Percentiles rank a stretch among this genome's conserved stretches.
phyloP scores from a whole-genome alignment of 2,797 vertebrate genomes.

The Neoniphon sammara region DNA sequence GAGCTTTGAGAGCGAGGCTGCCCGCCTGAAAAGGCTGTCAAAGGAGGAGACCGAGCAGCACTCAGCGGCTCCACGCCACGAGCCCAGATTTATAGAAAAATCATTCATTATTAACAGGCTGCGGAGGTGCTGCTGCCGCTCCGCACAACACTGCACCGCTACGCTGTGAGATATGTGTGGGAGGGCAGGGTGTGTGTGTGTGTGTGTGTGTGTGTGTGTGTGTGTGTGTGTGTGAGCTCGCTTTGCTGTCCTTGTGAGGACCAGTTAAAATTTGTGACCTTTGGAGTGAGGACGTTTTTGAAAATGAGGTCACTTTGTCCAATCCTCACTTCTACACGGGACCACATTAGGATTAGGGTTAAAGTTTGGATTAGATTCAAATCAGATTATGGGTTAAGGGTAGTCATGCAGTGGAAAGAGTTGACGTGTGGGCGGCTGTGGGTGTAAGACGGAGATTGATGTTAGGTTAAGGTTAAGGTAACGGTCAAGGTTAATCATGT shows the following conservation, averaged over 20 bases:
- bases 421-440: background rate
- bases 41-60: background rate
- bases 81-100: conserved; percentile 35
- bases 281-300: too few species aligned
- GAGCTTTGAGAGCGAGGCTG: conserved; percentile 25
- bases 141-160: conserved; percentile 4
- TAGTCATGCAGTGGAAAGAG: too few species aligned
- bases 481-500: too few species aligned
- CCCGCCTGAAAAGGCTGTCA: too few species aligned
- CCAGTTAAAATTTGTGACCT: too few species aligned
- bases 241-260: too few species aligned
- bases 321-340: too few species aligned
- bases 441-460: background rate
- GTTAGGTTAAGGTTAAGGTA: too few species aligned
- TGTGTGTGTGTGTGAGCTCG: background rate
- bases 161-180: background rate
- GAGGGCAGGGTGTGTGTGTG: background rate
- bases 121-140: background rate
- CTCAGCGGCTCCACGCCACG: background rate
- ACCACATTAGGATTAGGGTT: too few species aligned
- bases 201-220: background rate
- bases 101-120: conserved; percentile 58
- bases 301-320: too few species aligned
- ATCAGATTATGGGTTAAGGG: too few species aligned
- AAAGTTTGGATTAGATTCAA: too few species aligned